A percentile compares a stretch with the other conserved stretches of the same genome.
Evolutionary conservation across 2,888 invertebrate species (phyloP).

Genomic region (Athalia circularis): DNA sequence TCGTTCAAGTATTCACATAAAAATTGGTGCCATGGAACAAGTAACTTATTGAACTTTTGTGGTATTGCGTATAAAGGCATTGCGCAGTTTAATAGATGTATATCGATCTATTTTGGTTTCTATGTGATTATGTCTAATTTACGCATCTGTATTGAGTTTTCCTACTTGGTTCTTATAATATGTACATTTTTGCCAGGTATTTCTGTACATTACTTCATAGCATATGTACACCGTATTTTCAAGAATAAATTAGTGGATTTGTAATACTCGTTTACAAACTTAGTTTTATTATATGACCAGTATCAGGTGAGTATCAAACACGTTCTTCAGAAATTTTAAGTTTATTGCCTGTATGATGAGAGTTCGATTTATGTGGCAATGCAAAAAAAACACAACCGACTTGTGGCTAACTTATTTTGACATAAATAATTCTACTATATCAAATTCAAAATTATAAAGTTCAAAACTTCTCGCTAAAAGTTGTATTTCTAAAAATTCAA

Average conservation of each 20-base stretch:
- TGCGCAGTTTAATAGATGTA: neutral
- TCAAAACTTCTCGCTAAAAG: neutral
- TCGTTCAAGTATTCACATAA: neutral
- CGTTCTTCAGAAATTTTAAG: neutral
- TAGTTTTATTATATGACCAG: neutral
- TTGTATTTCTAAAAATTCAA: neutral
- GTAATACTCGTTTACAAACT: slow-evolving; percentile 14
- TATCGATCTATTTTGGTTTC: neutral
- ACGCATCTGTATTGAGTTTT: neutral
- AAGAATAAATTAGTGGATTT: slow-evolving; percentile 7
- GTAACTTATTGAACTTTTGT: neutral
- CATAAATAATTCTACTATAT: slow-evolving; percentile 8
- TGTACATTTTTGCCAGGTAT: neutral
- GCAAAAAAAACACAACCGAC: slow-evolving; percentile 21
- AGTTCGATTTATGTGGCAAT: neutral
- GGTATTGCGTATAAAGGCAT: neutral
- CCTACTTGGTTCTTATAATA: neutral
- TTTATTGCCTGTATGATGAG: neutral
- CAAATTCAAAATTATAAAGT: slow-evolving; percentile 5
- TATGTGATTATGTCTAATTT: neutral
- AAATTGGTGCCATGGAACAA: neutral
- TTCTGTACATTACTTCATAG: neutral
- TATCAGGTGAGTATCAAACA: no score
- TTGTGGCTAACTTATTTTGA: slow-evolving; percentile 16
- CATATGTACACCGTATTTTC: neutral